A percentile compares a stretch with the other conserved stretches of the same genome.
phyloP scores from a whole-genome alignment of 2,888 invertebrate genomes.

The Cinara cedri region DNA sequence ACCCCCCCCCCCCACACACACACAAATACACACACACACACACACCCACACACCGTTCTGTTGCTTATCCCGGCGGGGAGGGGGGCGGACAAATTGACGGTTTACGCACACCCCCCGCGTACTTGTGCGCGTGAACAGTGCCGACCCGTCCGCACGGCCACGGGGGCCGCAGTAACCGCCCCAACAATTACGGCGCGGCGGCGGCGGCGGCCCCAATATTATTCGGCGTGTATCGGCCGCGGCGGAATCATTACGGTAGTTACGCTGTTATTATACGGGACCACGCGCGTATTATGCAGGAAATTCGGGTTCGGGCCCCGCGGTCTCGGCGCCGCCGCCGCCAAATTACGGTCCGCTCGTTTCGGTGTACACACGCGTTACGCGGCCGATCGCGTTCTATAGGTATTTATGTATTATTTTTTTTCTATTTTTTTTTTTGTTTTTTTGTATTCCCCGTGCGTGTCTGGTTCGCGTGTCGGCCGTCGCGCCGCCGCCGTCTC shows the following conservation, averaged over 20 bases:
- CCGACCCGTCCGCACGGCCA: background rate
- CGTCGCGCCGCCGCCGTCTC: background rate
- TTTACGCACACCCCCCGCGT: constrained; percentile 38
- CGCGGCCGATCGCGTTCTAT: too few relatives aligned
- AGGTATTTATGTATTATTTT: background rate
- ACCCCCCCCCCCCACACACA: too few relatives aligned
- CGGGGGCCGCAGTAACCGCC: too few relatives aligned
- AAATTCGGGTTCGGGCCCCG: constrained; percentile 24
- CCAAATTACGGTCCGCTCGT: constrained; percentile 37
- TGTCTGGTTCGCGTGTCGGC: constrained; percentile 47
- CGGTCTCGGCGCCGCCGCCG: background rate
- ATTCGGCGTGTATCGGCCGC: background rate
- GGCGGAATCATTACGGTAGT: constrained; percentile 37
- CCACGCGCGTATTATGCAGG: background rate
- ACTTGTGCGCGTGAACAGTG: background rate
- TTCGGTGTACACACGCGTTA: too few relatives aligned
- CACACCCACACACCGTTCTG: too few relatives aligned
- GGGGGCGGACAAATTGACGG: too few relatives aligned
- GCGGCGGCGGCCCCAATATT: background rate
- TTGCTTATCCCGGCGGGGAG: too few relatives aligned
- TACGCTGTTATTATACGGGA: too few relatives aligned
- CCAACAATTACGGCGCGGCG: constrained; percentile 11
- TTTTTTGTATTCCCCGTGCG: constrained; percentile 10
- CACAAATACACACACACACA: too few relatives aligned
- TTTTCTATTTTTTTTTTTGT: too few relatives aligned